Evolutionary conservation across 2,797 vertebrate species (phyloP).

Genomic region (Malacoctenus gilli): DNA sequence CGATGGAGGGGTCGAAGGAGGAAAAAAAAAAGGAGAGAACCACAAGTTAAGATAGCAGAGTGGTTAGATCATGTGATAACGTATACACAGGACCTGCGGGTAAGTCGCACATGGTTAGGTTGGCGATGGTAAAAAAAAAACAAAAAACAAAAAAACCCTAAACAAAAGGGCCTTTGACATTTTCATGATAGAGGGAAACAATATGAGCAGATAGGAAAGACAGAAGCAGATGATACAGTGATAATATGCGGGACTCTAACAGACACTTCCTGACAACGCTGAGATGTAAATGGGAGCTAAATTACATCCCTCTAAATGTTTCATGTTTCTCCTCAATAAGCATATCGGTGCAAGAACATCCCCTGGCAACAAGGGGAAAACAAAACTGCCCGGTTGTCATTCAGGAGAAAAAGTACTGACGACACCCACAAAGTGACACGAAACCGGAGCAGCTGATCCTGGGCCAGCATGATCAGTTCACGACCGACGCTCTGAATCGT

Average conservation of each 20-base stretch:
- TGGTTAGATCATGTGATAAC: too few relatives aligned
- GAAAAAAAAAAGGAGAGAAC: slow-evolving; percentile 59
- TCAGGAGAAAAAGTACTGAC: slow-evolving; percentile 14
- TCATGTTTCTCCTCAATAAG: slow-evolving; percentile 6
- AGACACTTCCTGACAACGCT: slow-evolving; percentile 25
- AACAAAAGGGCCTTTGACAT: too few relatives aligned
- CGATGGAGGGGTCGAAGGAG: slow-evolving; percentile 57
- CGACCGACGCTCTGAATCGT: slow-evolving; percentile 4
- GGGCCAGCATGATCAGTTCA: neutral
- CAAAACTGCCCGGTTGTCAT: slow-evolving; percentile 20
- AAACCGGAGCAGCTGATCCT: slow-evolving; percentile 1
- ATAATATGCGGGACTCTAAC: slow-evolving; percentile 14
- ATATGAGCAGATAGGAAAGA: slow-evolving; percentile 36
- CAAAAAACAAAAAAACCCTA: slow-evolving; percentile 14
- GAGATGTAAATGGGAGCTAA: slow-evolving; percentile 14
- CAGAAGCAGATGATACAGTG: slow-evolving; percentile 31
- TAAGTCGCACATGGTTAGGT: slow-evolving; percentile 35
- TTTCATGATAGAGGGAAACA: slow-evolving; percentile 35
- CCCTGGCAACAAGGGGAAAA: slow-evolving; percentile 13
- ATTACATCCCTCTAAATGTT: slow-evolving; percentile 3
- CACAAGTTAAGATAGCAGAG: slow-evolving; percentile 68
- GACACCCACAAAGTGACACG: slow-evolving; percentile 12
- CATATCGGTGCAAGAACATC: slow-evolving; percentile 18
- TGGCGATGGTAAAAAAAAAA: slow-evolving; percentile 28
- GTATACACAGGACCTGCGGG: slow-evolving; percentile 38